Evolutionary conservation across 2,113 vertebrate species (phyloP), one percentile per base, ranked within the genome.

Genomic region (Monopterus albus): DNA sequence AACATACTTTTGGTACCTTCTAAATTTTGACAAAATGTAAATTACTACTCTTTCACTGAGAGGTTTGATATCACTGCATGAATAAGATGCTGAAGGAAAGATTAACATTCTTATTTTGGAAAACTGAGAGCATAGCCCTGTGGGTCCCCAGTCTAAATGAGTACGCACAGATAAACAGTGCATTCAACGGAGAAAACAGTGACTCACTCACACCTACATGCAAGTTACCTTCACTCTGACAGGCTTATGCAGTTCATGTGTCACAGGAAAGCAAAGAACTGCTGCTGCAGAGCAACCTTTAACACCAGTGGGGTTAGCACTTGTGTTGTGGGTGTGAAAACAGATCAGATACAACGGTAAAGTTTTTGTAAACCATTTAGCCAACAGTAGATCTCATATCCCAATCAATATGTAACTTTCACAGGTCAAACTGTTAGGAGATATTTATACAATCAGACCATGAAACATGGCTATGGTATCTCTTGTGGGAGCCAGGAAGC

Each of bases 171-270:
- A 75, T 74, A 59, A 62, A 59, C 74, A 63, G 29, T 39, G 46
- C 40, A 42, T 12, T 63, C 38, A 51, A 14, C 46, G 51, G 57
- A 75, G 23, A 62, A 56, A 82, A 78, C 52, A 0, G 40, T 77
- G 87, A 82, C 43, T 87, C 80, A 75, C 45, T 5, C 42, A 46
- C 72, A 23, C 75, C 67, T 61, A 67, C 72, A 20, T 65, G 74
- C 79, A 33, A 47, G 75, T 63, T 68, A 59, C 62, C 74, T 78
- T 57, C 36, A 10, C 25, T 40, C 64, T 17, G 25, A 75, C 69
- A 50, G 4, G 21, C 55, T 39, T 29, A 13, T 26, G 7, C 23
- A 21, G 45, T 28, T 75, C 45, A 47, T 40, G 50, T 50, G 28
- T 29, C 43, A 69, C 70, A 53, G 66, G 8, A 25, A 61, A 28